Base-by-base conservation (phyloP, 2,113 vertebrate genomes). In the Suricata suricatta region DNA sequence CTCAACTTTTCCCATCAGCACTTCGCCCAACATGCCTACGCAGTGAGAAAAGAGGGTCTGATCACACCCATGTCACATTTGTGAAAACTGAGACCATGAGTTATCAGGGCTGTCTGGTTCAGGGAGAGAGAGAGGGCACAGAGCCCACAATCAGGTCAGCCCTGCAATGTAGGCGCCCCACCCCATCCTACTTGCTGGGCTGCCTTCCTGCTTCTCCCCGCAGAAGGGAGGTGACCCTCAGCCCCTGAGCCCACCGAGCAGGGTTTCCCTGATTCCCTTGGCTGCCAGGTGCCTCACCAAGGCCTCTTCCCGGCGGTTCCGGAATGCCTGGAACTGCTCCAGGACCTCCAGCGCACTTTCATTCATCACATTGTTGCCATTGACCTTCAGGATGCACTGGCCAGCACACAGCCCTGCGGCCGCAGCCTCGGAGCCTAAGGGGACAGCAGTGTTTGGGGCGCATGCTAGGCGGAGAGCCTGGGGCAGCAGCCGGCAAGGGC, bases 311-410 rank as follows among this genome's bases (percentile, higher is more conserved):
- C 99, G 99, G 84, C 97, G 99, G 52, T 95, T 98, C 83, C 99
- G 99, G 88, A 99, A 99, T 0, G 99, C 99, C 52, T 99, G 98
- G 88, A 99, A 99, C 98, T 99, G 99, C 88, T 99, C 99, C 96
- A 99, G 99, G 96, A 99, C 99, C 15, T 99, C 99, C 0, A 98
- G 71, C 87, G 99, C 99, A 71, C 98, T 98, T 5, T 99, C 99
- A 35, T 96, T 99, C 88, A 98, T 98, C 97, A 99, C 98, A 2
- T 98, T 99, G 98, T 98, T 99, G 64, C 99, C 99, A 19, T 99
- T 99, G 91, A 99, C 99, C 98, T 99, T 99, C 95, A 99, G 98
- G 98, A 99, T 96, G 76, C 99, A 99, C 97, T 99, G 99, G 31
- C 99, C 99, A 0, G 99, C 99, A 80, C 99, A 99, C 81, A 99